Percentiles rank a stretch among this genome's conserved stretches.
phyloP scores from a whole-genome alignment of 1,140 invertebrate genomes.

The Himalopsyche phryganea region DNA sequence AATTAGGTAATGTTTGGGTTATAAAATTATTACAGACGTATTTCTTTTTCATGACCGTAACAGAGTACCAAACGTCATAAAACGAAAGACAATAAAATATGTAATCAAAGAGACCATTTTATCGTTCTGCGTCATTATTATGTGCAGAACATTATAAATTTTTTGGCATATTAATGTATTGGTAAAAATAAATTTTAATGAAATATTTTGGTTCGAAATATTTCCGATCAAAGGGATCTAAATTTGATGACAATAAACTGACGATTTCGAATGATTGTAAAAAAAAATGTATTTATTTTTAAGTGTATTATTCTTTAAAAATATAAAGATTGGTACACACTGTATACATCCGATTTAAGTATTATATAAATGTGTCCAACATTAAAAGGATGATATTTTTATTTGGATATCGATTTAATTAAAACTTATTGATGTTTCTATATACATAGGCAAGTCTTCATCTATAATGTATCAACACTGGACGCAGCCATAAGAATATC shows the following conservation, averaged over 20 bases:
- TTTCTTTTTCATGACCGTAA: not conserved
- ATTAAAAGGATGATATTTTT: not conserved
- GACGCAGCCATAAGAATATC: conserved; percentile 10
- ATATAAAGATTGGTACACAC: not conserved
- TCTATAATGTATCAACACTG: not conserved
- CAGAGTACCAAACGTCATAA: no score
- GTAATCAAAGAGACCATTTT: conserved; percentile 21
- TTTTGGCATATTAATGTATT: not conserved
- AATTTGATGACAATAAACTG: not conserved
- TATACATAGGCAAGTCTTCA: not conserved
- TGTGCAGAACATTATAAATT: not conserved
- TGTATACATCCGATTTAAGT: not conserved
- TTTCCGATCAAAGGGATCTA: no score
- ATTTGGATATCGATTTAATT: conserved; percentile 9
- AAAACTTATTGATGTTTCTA: not conserved
- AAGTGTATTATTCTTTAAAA: not conserved
- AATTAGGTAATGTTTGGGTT: not conserved
- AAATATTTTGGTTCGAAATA: not conserved
- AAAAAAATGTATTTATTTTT: not conserved
- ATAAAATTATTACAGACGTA: not conserved
- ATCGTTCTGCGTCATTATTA: not conserved
- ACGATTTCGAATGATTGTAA: not conserved
- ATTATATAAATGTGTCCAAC: not conserved
- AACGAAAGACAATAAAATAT: conserved; percentile 24
- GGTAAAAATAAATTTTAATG: not conserved